A percentile compares a stretch with the other conserved stretches of the same genome.
phyloP scores from a whole-genome alignment of 2,797 vertebrate species.

The Helostoma temminkii region DNA sequence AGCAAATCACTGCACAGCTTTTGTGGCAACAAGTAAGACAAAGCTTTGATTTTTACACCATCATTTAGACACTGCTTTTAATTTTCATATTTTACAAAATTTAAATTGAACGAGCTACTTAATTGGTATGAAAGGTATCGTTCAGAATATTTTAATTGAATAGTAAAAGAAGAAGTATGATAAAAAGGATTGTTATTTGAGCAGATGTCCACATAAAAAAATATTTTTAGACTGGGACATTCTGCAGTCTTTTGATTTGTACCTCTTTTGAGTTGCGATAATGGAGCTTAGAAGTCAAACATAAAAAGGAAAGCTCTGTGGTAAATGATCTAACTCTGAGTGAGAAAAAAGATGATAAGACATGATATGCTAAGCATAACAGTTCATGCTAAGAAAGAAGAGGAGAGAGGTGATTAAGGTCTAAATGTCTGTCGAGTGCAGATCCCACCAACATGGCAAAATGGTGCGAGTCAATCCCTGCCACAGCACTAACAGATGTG shows the following conservation, averaged over 20 bases:
- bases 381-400: slow-evolving; percentile 27
- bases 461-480: slow-evolving; percentile 19
- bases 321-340: slow-evolving; percentile 36
- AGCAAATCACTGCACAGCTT: slow-evolving; percentile 41
- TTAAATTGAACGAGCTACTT: slow-evolving; percentile 11
- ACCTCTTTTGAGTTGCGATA: slow-evolving; percentile 28
- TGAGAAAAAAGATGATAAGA: slow-evolving; percentile 33
- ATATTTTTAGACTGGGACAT: slow-evolving; percentile 17
- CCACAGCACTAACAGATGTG: slow-evolving; percentile 3
- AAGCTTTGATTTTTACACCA: slow-evolving; percentile 19
- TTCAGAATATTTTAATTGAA: slow-evolving; percentile 40
- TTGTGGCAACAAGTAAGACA: slow-evolving; percentile 4
- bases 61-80: slow-evolving; percentile 11
- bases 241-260: slow-evolving; percentile 48
- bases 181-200: slow-evolving; percentile 40
- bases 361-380: slow-evolving; percentile 30
- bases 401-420: slow-evolving; percentile 31
- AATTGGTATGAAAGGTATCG: slow-evolving; percentile 8
- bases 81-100: slow-evolving; percentile 19
- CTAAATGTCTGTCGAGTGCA: slow-evolving; percentile 35
- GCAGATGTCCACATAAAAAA: slow-evolving; percentile 29
- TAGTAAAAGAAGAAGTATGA: slow-evolving; percentile 36
- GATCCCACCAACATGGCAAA: slow-evolving; percentile 23
- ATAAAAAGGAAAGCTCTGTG: slow-evolving; percentile 47
- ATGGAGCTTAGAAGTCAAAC: slow-evolving; percentile 34